A percentile compares a stretch with the other conserved stretches of the same genome.
Conservation (phyloP, 2,888 invertebrate species). For the Himalopsyche anomala region DNA sequence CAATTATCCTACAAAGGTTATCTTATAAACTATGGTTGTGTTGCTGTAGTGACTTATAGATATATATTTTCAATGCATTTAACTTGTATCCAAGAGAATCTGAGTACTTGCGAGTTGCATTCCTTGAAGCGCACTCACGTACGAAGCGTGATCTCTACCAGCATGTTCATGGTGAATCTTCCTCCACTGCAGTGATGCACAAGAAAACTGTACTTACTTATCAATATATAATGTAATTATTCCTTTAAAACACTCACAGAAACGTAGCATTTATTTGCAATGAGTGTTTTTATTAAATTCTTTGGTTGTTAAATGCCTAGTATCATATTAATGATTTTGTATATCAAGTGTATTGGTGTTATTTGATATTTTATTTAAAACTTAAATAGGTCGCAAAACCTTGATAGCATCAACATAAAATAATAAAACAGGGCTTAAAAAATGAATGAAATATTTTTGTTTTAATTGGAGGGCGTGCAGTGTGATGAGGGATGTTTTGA, state of each 20-base stretch:
- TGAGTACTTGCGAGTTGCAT: not conserved
- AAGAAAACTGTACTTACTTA: not conserved
- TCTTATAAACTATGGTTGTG: not conserved
- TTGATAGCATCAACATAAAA: too few relatives aligned
- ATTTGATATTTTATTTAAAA: too few relatives aligned
- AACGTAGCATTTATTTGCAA: too few relatives aligned
- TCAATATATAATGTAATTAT: not conserved
- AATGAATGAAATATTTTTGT: too few relatives aligned
- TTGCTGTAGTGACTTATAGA: not conserved
- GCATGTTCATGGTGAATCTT: not conserved
- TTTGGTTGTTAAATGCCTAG: too few relatives aligned
- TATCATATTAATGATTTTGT: too few relatives aligned
- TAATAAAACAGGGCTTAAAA: too few relatives aligned
- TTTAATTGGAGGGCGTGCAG: too few relatives aligned
- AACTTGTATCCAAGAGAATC: not conserved
- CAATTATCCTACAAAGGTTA: not conserved
- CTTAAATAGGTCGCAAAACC: too few relatives aligned
- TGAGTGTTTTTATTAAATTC: too few relatives aligned
- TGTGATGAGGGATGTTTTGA: too few relatives aligned
- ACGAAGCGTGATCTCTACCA: constrained; percentile 26
- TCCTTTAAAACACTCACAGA: not conserved
- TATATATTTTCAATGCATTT: not conserved
- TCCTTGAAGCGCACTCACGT: constrained; percentile 34
- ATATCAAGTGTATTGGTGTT: too few relatives aligned
- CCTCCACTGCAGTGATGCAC: not conserved